phyloP scores from a whole-genome alignment of 1,140 invertebrate genomes.

The Heliothis subflexa region DNA sequence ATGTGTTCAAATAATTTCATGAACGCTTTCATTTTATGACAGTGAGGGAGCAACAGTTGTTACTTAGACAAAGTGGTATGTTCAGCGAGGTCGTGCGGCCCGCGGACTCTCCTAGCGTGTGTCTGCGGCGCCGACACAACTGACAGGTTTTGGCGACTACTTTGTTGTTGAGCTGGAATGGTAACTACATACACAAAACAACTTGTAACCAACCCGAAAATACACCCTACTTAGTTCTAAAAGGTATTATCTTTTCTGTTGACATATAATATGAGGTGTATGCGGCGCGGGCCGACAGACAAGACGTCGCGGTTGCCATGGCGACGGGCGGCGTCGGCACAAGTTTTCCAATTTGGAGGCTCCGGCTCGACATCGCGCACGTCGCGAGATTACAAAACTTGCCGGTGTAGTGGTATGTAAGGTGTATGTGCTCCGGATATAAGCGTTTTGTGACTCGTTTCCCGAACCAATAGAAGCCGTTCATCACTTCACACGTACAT shows the following conservation, averaged over 20 bases:
- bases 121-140: no score
- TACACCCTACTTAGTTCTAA: no score
- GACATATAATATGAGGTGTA: no score
- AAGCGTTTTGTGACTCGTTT: not conserved
- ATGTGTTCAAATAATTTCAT: constrained; percentile 7
- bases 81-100: no score
- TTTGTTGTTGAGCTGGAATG: no score
- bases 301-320: not conserved
- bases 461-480: not conserved
- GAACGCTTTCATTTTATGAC: constrained; percentile 1
- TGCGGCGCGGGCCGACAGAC: no score
- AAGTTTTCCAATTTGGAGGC: constrained; percentile 16
- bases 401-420: not conserved
- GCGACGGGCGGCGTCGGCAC: not conserved
- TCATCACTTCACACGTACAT: not conserved
- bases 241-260: no score
- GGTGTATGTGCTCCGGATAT: not conserved
- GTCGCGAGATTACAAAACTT: constrained; percentile 2
- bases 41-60: not conserved
- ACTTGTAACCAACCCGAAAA: no score
- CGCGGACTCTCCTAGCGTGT: no score
- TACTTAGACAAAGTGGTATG: not conserved
- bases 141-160: no score
- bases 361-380: not conserved
- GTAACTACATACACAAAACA: no score